Evolutionary conservation across 2,888 invertebrate genomes (phyloP).

Genomic region (Lycia hirtaria): DNA sequence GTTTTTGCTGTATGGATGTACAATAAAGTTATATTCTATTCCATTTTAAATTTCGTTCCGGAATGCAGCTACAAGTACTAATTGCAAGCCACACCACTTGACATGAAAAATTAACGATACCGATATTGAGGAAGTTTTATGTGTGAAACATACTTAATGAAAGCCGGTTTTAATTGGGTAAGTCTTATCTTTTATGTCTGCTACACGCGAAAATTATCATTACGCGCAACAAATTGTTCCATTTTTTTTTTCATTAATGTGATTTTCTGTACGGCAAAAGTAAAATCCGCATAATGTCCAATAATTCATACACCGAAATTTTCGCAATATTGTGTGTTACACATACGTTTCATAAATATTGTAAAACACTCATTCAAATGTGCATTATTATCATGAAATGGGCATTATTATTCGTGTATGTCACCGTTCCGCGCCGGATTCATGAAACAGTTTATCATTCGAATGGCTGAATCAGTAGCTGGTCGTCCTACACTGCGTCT

Average conservation of each 20-base stretch:
- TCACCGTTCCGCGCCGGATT: too few relatives aligned
- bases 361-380: too few relatives aligned
- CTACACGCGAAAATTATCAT: not conserved
- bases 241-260: not conserved
- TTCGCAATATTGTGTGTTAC: too few relatives aligned
- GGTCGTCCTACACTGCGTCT: too few relatives aligned
- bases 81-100: slow-evolving; percentile 22
- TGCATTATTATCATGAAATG: too few relatives aligned
- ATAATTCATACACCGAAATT: too few relatives aligned
- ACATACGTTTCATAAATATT: too few relatives aligned
- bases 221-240: not conserved
- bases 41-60: slow-evolving; percentile 60
- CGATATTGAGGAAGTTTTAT: not conserved
- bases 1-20: too few relatives aligned
- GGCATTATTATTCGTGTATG: too few relatives aligned
- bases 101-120: slow-evolving; percentile 8
- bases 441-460: too few relatives aligned
- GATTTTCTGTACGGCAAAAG: not conserved
- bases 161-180: slow-evolving; percentile 6
- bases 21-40: too few relatives aligned
- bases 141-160: not conserved
- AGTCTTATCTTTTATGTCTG: not conserved
- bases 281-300: not conserved
- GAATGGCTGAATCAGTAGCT: too few relatives aligned
- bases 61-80: slow-evolving; percentile 35